phyloP scores from a whole-genome alignment of 1,140 invertebrate genomes.

The Cherax destructor region DNA sequence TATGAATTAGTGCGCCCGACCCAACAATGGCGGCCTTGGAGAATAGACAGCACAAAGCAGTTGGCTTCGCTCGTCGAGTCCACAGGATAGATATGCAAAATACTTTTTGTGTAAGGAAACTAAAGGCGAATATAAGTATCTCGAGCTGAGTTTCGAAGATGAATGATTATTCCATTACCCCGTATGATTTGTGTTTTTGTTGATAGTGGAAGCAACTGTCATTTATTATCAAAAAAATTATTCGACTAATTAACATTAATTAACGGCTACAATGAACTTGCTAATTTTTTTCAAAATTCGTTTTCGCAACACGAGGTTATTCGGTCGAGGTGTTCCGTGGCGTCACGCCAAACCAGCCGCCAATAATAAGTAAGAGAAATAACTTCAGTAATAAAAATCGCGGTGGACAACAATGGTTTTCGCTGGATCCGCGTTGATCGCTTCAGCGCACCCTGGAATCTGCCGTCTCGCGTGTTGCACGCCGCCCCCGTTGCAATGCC shows the following conservation, averaged over 20 bases:
- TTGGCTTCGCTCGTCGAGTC: slow-evolving; percentile 51
- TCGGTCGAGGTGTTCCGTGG: neutral
- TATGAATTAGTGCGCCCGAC: slow-evolving; percentile 61
- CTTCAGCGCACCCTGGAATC: neutral
- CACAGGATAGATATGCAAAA: slow-evolving; percentile 50
- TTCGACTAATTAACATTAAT: too few species aligned
- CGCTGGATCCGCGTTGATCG: neutral
- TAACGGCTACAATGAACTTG: too few species aligned
- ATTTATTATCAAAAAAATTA: too few species aligned
- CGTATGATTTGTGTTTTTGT: neutral
- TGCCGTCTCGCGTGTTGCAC: neutral
- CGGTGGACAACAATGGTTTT: neutral
- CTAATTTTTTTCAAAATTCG: too few species aligned
- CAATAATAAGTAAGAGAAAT: neutral
- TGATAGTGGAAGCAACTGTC: too few species aligned
- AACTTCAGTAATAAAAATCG: neutral
- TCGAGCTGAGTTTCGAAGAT: neutral
- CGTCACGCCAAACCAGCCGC: neutral
- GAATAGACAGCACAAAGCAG: slow-evolving; percentile 45
- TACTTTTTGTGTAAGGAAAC: slow-evolving; percentile 24
- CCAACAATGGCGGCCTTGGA: slow-evolving; percentile 23
- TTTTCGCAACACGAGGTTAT: neutral
- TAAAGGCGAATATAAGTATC: slow-evolving; percentile 23
- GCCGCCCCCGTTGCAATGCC: slow-evolving; percentile 31
- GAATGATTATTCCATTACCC: neutral